Base-by-base conservation (phyloP, 2,888 invertebrate genomes). In the Trachelus iudaicus region DNA sequence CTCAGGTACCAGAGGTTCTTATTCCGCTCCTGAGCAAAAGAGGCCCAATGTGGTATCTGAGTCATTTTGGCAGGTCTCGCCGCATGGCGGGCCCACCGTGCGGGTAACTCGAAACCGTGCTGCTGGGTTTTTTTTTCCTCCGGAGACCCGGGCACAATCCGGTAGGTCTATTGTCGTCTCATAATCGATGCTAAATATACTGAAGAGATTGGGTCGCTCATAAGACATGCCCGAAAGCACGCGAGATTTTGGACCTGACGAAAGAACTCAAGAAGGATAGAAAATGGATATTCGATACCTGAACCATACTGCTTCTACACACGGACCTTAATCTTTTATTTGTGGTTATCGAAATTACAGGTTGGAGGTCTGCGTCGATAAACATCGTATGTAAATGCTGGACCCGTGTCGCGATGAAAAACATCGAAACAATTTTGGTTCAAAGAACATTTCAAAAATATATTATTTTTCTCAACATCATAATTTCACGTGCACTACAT, bases 131-230 rank as follows among this genome's bases (percentile, higher is more conserved):
- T 83, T 80, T 83, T 79, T 78, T 81, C 78, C 77, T 37, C 35
- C 40, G 33, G 77, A 75, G 80, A 33, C 75, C 80, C 79, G 79
- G 76, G 77, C 80, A 81, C 84, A 85, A 86, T 85, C 87, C 86
- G 85, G 85, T 86, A 84, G 88, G 88, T 87, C 89, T 88, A 89
- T 89, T 86, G 88, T 88, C 86, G 87, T 87, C 87, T 89, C 84
- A 86, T 88, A 89, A 89, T 88, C 88, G 87, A 88, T 88, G 87
- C 87, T 89, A 88, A 89, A 87, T 88, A 88, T 85, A 82, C 86
- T 80, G 82, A 73, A 80, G 81, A 77, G 77, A 77, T 77, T 75
- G 75, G 78, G 34, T 56, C 75, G 69, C 69, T 69, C 75, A 71
- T 71, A 75, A 78, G 75, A 34, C 73, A 71, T 40, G 73, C 56